These are phyloP conservation scores for Agapornis canus DNA, from an alignment of 2,797 vertebrate genomes.

Conservation along the genomic window DNA sequence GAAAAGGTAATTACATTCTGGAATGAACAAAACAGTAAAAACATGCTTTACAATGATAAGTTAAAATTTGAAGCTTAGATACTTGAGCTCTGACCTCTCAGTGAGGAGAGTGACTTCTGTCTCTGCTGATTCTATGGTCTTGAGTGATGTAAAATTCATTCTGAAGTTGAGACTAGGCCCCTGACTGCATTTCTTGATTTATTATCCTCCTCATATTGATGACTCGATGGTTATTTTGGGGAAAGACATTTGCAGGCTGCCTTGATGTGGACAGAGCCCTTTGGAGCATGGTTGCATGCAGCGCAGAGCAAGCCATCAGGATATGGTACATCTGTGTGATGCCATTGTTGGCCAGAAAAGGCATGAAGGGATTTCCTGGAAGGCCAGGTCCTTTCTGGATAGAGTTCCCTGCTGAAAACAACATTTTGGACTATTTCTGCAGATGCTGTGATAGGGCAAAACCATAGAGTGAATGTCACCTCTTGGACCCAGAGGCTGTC, in stretches of 20 bases:
- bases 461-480: accelerated
- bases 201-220: not conserved
- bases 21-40: not conserved
- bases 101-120: not conserved
- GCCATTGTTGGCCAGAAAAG: not conserved
- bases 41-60: not conserved
- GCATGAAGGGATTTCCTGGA: not conserved
- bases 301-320: accelerated
- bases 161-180: not conserved
- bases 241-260: not conserved
- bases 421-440: not conserved
- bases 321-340: accelerated
- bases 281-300: accelerated
- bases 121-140: accelerated
- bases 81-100: not conserved
- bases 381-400: not conserved
- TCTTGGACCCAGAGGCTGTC: accelerated
- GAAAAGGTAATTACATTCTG: not conserved
- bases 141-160: not conserved
- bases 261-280: not conserved
- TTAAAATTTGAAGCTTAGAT: not conserved
- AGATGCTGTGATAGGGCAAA: not conserved
- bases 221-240: not conserved
- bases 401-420: not conserved
- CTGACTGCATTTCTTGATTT: not conserved